phyloP scores from a whole-genome alignment of 1,140 invertebrate species.

The Papilio machaon region DNA sequence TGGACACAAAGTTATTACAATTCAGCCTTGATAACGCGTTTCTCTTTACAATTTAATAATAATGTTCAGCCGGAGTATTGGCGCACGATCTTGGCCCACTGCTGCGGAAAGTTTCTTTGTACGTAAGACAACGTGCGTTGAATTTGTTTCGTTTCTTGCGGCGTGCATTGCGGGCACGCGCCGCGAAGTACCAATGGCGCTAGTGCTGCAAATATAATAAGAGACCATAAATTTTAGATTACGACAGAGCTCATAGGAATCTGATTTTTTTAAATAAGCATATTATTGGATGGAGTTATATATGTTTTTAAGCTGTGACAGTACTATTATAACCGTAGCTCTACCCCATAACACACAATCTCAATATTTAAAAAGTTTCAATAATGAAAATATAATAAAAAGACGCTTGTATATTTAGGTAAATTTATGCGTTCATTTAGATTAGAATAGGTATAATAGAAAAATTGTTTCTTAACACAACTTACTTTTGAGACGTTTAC shows the following conservation, averaged over 20 bases:
- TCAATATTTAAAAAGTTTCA: no score
- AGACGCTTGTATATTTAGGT: no score
- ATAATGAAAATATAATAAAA: no score
- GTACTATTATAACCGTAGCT: no score
- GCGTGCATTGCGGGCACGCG: conserved; percentile 86
- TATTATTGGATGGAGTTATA: no score
- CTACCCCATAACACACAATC: no score
- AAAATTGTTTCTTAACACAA: conserved; percentile 38
- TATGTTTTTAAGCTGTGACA: no score
- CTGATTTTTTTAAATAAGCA: no score
- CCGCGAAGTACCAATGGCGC: conserved; percentile 86
- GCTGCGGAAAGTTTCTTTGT: conserved; percentile 86
- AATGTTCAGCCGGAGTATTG: conserved; percentile 82
- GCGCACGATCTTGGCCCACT: conserved; percentile 87
- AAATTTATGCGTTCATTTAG: no score
- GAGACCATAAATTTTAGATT: conserved; percentile 39
- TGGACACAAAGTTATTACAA: background rate
- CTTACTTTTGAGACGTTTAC: conserved; percentile 87
- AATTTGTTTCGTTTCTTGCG: conserved; percentile 86
- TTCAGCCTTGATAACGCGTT: conserved; percentile 36
- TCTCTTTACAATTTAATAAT: conserved; percentile 29
- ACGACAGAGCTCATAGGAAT: background rate
- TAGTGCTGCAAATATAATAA: conserved; percentile 83
- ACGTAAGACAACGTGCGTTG: conserved; percentile 87
- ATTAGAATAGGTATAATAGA: background rate